Evolutionary conservation across 2,797 vertebrate species (phyloP), one percentile per base, ranked within the genome.

Genomic region (Distichodus sexfasciatus): DNA sequence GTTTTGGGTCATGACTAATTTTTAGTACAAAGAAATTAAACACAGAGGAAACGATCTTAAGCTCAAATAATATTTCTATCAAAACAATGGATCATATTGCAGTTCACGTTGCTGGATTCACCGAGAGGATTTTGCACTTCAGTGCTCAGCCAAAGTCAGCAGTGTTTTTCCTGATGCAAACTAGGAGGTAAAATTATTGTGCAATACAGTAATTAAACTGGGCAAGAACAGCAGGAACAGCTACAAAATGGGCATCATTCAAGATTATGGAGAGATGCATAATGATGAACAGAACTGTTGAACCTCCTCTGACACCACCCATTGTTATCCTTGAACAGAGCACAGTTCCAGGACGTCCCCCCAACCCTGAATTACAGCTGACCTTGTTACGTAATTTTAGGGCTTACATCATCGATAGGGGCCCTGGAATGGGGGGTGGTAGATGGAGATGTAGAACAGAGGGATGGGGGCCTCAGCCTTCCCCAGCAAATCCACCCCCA

Each of bases 401-500:
- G 7, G 67, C 55, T 80, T 75, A 74, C 76, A 74, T 80, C 78
- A 80, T 76, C 58, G 41, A 55, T 76, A 51, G 46, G 73, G 66
- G 70, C 61, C 46, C 69, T 44, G 69, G 41, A 66, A 29, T 26
- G 60, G 41, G 66, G 60, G 41, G 66, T 24, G 51, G 71, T 63
- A 41, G n/a, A 63, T 36, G 40, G 47, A 41, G 24, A 54, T 15
- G 57, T 26, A 58, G 65, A 76, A 48, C 57, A 23, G 50, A 76
- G 59, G 70, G 21, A 59, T 7, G 53, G 66, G 66, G 61, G 62
- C 73, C 66, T 63, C 68, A 57, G 31, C 23, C 57, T 62, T 6
- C 35, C 23, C 51, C 35, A 43, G 38, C 24, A 50, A 36, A 69
- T 41, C 53, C 40, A n/a, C 58, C 29, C 59, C 44, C 33, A 8